Evolutionary conservation across 2,797 vertebrate genomes (phyloP), one percentile per base, ranked within the genome.

Genomic region (Hylomyscus alleni): DNA sequence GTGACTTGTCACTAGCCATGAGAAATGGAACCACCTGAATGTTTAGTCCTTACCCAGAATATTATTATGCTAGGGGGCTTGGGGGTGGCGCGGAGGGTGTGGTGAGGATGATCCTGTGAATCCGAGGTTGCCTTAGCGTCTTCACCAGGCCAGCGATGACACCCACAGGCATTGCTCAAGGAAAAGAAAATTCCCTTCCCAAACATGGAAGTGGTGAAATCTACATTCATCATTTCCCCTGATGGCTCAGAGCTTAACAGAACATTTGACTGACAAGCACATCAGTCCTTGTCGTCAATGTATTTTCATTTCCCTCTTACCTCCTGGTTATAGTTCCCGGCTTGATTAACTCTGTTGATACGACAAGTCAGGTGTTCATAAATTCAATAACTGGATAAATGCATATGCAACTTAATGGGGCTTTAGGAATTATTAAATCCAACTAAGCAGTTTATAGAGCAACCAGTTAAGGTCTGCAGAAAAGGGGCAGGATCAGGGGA

Each of bases 201-300:
- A 93, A 88, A 94, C 89, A 34, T 80, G 54, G 75, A 78, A 81
- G 15, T 73, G 83, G 52, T 91, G 56, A 93, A 78, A 60, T 31
- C 72, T 90, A 29, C 0, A 40, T 78, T 80, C 89, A 24, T 86
- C 4, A 26, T 44, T 76, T 90, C 52, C 9, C 37, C 47, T 60
- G 8, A 73, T 56, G 58, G 6, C 60, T 94, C 22, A 90, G 85
- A 93, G 58, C 37, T 77, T 47, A 90, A 94, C 62, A 88, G 58
- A 84, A 77, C 95, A 78, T 91, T 72, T 88, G 95, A 88, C 62
- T 72, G 87, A 9, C 82, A 67, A 9, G 29, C 12, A 29, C n/a
- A 24, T 91, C 72, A 95, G 75, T 2, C 4, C 3, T 91, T 77
- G 47, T 78, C 72, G 2, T 72, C 92, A 52, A 2, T 19, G 6